Evolutionary conservation across 2,797 vertebrate species (phyloP).

Genomic region (Manis pentadactyla): DNA sequence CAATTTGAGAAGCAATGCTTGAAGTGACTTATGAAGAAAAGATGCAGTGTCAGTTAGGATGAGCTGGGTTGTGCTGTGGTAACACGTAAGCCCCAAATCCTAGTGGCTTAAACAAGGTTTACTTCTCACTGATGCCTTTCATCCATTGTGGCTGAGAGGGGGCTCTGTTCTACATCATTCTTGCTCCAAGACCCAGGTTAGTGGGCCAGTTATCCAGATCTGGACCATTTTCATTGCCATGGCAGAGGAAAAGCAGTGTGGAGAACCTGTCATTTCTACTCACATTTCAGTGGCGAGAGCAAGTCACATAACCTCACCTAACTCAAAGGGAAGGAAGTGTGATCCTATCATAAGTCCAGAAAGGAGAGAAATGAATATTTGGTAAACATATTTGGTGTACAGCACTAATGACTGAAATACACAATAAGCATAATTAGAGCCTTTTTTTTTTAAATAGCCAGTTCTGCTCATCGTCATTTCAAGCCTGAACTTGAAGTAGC

Average conservation of each 20-base stretch:
- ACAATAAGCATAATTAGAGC: conserved; percentile 24
- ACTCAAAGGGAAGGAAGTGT: neutral
- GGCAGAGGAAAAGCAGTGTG: neutral
- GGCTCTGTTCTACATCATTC: neutral
- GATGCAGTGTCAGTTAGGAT: fast-evolving
- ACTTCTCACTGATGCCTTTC: neutral
- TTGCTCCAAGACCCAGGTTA: neutral
- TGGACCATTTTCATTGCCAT: neutral
- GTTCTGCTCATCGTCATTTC: conserved; percentile 11
- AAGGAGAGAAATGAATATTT: neutral
- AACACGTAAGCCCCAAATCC: neutral
- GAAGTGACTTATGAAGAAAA: neutral
- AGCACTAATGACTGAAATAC: neutral
- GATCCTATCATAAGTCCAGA: neutral
- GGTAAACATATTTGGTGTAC: neutral
- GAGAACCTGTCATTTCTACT: neutral
- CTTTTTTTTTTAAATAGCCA: neutral
- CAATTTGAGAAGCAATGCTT: neutral
- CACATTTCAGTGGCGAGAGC: neutral
- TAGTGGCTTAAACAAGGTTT: neutral
- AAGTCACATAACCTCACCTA: neutral
- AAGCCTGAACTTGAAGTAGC: conserved; percentile 6
- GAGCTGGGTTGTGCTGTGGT: neutral
- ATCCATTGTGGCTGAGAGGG: neutral
- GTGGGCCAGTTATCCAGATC: neutral